phyloP scores from a whole-genome alignment of 2,113 vertebrate genomes.

The Podiceps cristatus region DNA sequence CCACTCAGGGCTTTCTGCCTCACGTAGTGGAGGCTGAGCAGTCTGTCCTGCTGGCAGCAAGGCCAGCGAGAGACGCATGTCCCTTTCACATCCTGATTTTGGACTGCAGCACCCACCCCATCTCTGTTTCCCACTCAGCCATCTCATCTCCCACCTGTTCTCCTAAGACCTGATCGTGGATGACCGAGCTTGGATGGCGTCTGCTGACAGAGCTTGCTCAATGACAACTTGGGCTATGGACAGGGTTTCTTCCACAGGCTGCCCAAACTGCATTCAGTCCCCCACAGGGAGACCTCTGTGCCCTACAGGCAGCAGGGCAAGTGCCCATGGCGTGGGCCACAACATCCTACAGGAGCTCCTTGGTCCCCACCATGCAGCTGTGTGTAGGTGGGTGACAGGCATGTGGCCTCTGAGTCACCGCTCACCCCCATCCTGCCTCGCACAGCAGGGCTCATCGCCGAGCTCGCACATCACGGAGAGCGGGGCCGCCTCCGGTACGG shows the following conservation, averaged over 20 bases:
- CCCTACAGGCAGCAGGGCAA: too few relatives aligned
- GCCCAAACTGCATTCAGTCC: neutral
- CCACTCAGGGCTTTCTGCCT: neutral
- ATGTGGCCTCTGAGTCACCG: too few relatives aligned
- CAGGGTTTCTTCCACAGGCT: neutral
- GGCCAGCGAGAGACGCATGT: neutral
- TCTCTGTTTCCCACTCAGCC: neutral
- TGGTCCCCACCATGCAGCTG: neutral
- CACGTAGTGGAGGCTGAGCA: neutral
- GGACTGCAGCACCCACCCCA: neutral
- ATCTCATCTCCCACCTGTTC: neutral
- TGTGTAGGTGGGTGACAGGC: neutral
- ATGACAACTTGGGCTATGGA: neutral
- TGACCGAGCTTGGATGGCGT: neutral
- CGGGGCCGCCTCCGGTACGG: fast-evolving
- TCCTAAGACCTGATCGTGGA: neutral
- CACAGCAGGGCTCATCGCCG: neutral
- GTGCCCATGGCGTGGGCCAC: too few relatives aligned
- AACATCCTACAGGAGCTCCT: neutral
- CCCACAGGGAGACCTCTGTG: neutral
- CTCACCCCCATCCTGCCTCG: neutral
- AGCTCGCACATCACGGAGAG: fast-evolving
- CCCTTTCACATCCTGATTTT: neutral
- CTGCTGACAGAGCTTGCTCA: neutral
- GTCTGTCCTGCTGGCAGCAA: neutral